Base-by-base conservation (phyloP, 2,113 vertebrate species). In the Sapajus apella region DNA sequence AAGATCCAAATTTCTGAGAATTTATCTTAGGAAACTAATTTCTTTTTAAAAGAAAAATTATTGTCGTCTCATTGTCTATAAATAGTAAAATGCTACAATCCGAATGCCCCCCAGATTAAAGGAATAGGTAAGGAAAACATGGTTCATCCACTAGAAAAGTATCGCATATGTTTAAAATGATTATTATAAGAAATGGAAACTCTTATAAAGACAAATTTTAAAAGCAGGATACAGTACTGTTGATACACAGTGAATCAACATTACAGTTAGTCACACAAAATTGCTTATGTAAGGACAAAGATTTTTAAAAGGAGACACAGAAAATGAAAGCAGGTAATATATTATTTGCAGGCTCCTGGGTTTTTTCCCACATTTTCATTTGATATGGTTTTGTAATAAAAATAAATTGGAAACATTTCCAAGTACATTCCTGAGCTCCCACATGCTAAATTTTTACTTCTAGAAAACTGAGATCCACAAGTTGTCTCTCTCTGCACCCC, bases 381-480 rank as follows among this genome's bases (percentile, higher is more conserved):
- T 76, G 73, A 43, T 87, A 88, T 18, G 61, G 72, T 64, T 88
- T 85, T 68, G 96, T 93, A 91, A 96, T 96, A 94, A 94, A 96
- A 94, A 95, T 85, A 92, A 90, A 96, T 30, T 43, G 37, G 92
- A 89, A 97, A 92, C 81, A 56, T 91, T 91, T 77, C 91, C 96
- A 95, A 91, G 72, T 73, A 50, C 79, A 91, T 89, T 96, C 92
- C 82, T 94, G 64, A 87, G 77, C 70, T 17, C 80, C 77, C 82
- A 27, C 47, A 68, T 0, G 32, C 47, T 82, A 76, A 55, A 18
- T 5, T 70, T 89, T 64, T 40, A 76, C 85, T 96, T 79, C 43
- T 10, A 90, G 81, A 75, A 84, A 80, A 77, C 30, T 0, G 11
- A 30, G 77, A 73, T 52, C n/a, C 43, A 43, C 66, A 47, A 76